Evolutionary conservation across 2,113 vertebrate genomes (phyloP).

Genomic region (Oreotrochilus melanogaster): DNA sequence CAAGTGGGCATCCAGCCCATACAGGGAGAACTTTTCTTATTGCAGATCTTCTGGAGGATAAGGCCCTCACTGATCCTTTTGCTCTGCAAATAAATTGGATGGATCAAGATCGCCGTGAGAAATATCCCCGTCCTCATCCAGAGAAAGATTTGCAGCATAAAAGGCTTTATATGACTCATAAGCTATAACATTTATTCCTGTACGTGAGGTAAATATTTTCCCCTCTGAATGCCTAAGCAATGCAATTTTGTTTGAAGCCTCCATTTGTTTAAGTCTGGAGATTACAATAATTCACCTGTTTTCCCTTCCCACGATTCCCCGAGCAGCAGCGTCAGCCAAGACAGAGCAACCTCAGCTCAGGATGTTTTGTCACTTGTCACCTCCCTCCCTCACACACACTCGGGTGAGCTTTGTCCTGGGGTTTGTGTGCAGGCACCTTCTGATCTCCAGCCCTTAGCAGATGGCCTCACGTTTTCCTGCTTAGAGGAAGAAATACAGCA

Average conservation of each 20-base stretch:
- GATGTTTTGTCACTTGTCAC: constrained; percentile 18
- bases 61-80: neutral
- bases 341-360: neutral
- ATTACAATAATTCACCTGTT: constrained; percentile 48
- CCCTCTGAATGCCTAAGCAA: constrained; percentile 7
- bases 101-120: neutral
- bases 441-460: neutral
- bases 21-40: neutral
- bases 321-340: neutral
- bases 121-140: constrained; percentile 5
- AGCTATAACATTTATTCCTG: constrained; percentile 29
- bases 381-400: neutral
- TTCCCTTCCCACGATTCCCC: neutral
- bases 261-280: constrained; percentile 44
- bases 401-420: neutral
- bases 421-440: neutral
- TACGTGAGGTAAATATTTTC: constrained; percentile 29
- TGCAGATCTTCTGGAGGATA: neutral
- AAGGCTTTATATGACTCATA: constrained; percentile 23
- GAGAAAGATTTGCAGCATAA: constrained; percentile 36
- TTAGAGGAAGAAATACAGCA: constrained; percentile 43
- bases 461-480: neutral
- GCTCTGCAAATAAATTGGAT: neutral
- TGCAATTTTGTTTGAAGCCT: constrained; percentile 50
- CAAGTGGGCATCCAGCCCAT: neutral